These are phyloP conservation scores for Hymenochirus boettgeri DNA, from an alignment of 2,113 vertebrate genomes.

Conservation along the genomic window DNA sequence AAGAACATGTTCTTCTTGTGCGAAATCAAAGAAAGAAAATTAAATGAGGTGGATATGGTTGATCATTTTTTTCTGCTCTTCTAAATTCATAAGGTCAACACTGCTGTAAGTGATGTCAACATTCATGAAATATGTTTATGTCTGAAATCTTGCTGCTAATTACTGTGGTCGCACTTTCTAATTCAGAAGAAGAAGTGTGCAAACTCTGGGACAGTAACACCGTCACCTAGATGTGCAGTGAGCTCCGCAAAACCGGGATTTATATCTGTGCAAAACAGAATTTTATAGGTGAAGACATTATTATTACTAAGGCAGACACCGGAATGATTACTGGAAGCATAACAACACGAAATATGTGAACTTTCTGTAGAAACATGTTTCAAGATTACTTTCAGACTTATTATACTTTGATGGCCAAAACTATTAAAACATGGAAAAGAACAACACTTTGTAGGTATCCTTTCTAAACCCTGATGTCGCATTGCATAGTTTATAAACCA, in stretches of 20 bases:
- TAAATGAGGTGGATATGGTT: conserved; percentile 11
- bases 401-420: conserved; percentile 31
- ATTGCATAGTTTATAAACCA: conserved; percentile 11
- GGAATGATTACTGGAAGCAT: conserved; percentile 42
- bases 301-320: conserved; percentile 43
- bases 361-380: conserved; percentile 39
- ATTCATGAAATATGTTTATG: conserved; percentile 45
- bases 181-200: conserved; percentile 59
- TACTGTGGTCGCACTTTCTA: conserved; percentile 72
- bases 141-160: conserved; percentile 61
- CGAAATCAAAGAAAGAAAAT: conserved; percentile 28
- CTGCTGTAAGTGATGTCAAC: conserved; percentile 41
- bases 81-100: conserved; percentile 54
- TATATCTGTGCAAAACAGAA: conserved; percentile 56
- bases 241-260: conserved; percentile 55
- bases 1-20: neutral
- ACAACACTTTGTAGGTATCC: conserved; percentile 21
- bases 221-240: conserved; percentile 59
- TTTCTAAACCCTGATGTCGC: neutral
- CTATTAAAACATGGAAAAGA: conserved; percentile 27
- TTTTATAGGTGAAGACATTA: conserved; percentile 52
- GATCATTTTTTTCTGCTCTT: conserved; percentile 27
- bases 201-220: conserved; percentile 57
- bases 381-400: conserved; percentile 40
- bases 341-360: conserved; percentile 38